Conservation (phyloP, 2,797 vertebrate species). For the Amblyraja radiata region DNA sequence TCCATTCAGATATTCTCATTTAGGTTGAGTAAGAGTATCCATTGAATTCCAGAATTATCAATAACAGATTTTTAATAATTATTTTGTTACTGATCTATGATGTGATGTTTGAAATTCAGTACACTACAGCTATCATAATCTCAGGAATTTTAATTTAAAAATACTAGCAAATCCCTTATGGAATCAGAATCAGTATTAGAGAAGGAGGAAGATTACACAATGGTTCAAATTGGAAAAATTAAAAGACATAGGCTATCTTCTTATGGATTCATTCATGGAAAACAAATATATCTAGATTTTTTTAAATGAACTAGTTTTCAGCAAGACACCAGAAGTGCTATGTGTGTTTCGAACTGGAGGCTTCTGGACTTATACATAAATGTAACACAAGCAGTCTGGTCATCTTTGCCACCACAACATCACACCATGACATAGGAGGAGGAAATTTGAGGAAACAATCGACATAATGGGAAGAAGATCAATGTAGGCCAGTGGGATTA, state of each 20-base stretch:
- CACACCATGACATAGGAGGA: no score
- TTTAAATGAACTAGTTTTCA: no score
- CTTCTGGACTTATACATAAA: no score
- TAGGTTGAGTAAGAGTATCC: neutral
- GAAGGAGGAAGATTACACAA: neutral
- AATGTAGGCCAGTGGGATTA: no score
- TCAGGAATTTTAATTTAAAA: neutral
- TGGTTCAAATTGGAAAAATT: neutral
- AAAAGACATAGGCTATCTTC: neutral
- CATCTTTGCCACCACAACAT: no score
- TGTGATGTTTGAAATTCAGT: neutral
- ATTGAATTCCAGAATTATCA: neutral
- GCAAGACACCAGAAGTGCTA: no score
- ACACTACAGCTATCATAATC: neutral
- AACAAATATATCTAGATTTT: neutral
- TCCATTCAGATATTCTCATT: neutral
- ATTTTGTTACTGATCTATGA: neutral
- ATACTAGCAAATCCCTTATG: neutral
- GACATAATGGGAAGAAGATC: no score
- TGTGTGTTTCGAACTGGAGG: no score
- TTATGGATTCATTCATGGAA: neutral
- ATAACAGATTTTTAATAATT: neutral
- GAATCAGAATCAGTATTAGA: neutral
- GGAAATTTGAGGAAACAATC: no score
- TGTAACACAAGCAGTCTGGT: no score